phyloP scores from a whole-genome alignment of 2,888 invertebrate genomes.

The Caenorhabditis sp. region DNA sequence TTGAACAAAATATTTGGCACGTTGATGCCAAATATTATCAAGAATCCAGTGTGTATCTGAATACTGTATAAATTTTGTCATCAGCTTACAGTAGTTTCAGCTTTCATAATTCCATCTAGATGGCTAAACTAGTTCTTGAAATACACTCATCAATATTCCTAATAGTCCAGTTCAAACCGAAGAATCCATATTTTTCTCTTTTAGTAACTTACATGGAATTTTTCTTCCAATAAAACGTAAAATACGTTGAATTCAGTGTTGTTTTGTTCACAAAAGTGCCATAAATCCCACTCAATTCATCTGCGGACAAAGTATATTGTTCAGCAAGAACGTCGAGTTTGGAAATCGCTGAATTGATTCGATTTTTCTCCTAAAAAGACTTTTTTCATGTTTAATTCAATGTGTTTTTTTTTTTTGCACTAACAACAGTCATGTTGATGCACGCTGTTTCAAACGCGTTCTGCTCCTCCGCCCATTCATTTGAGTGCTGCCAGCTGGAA shows the following conservation, averaged over 20 bases:
- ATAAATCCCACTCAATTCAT: not conserved
- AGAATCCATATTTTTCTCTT: too few species aligned
- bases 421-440: not conserved
- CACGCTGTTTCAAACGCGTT: not conserved
- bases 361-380: not conserved
- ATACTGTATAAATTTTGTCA: too few species aligned
- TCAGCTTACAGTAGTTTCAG: too few species aligned
- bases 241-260: not conserved
- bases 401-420: not conserved
- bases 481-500: not conserved
- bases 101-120: too few species aligned
- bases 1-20: too few species aligned
- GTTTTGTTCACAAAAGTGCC: not conserved
- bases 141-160: too few species aligned
- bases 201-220: not conserved
- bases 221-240: constrained; percentile 1
- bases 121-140: too few species aligned
- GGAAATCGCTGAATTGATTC: too few species aligned
- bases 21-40: too few species aligned
- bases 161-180: too few species aligned
- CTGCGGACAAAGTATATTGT: not conserved
- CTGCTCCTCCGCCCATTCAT: not conserved
- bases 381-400: not conserved
- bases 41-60: too few species aligned
- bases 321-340: not conserved